Evolutionary conservation across 2,888 invertebrate genomes (phyloP).

Genomic region (Acronicta psi): DNA sequence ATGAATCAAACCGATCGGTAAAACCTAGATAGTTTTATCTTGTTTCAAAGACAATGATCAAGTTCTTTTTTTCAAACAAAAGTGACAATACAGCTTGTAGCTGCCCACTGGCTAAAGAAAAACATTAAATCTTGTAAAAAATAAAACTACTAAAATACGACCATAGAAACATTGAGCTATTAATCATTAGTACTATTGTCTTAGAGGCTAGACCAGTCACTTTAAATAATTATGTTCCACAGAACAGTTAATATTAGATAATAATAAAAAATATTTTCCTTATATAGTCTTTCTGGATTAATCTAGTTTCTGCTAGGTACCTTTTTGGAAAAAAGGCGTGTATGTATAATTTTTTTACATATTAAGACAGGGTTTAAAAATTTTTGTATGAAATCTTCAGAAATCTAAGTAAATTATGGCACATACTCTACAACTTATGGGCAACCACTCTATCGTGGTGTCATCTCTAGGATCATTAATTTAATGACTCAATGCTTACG

Average conservation of each 20-base stretch:
- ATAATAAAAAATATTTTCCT: not conserved
- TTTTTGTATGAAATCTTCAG: too few relatives aligned
- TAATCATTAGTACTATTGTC: not conserved
- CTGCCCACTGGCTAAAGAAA: not conserved
- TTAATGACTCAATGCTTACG: slow-evolving; percentile 5
- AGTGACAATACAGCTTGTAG: slow-evolving; percentile 13
- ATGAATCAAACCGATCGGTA: too few relatives aligned
- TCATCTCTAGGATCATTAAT: not conserved
- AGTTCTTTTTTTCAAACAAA: not conserved
- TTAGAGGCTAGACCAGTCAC: too few relatives aligned
- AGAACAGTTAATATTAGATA: not conserved
- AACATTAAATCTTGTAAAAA: slow-evolving; percentile 18
- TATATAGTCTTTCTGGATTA: too few relatives aligned
- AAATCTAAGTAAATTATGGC: too few relatives aligned
- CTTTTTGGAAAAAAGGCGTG: too few relatives aligned
- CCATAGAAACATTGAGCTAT: slow-evolving; percentile 7
- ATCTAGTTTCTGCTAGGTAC: too few relatives aligned
- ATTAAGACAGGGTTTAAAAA: too few relatives aligned
- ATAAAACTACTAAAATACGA: slow-evolving; percentile 41
- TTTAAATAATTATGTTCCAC: not conserved
- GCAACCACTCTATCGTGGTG: not conserved
- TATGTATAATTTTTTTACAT: too few relatives aligned
- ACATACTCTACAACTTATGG: not conserved
- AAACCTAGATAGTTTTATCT: not conserved
- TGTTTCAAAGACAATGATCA: not conserved